A percentile compares a stretch with the other conserved stretches of the same genome.
phyloP scores from a whole-genome alignment of 2,888 invertebrate species.

The Calameuta pallipes region DNA sequence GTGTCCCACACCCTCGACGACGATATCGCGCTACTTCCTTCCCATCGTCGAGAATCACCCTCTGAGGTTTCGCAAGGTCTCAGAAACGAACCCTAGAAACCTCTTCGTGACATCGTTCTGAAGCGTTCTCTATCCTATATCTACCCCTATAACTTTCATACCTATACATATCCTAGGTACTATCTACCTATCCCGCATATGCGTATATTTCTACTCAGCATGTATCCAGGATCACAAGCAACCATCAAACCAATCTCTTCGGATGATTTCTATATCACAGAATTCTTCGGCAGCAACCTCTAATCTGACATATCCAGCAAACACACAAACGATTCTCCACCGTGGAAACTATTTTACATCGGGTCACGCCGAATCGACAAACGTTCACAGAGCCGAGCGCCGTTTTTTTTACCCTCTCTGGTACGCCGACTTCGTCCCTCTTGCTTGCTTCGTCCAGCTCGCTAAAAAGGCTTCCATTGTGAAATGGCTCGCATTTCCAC shows the following conservation, averaged over 20 bases:
- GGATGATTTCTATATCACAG: neutral
- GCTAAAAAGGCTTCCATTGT: conserved; percentile 54
- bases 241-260: neutral
- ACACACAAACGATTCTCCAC: neutral
- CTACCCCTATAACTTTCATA: neutral
- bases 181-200: neutral
- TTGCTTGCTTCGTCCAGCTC: neutral
- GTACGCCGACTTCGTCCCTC: neutral
- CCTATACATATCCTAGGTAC: neutral
- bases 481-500: conserved; percentile 61
- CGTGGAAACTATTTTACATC: neutral
- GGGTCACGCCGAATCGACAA: conserved; percentile 5
- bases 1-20: neutral
- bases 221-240: neutral
- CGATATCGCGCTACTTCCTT: neutral
- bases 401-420: neutral
- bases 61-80: neutral
- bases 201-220: neutral
- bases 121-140: neutral
- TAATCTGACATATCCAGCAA: neutral
- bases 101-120: neutral
- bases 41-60: neutral
- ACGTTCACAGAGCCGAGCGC: neutral
- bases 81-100: neutral
- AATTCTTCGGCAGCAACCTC: neutral